These are phyloP conservation scores for Rynchops niger DNA, from an alignment of 2,113 vertebrate genomes.

Conservation along the genomic window DNA sequence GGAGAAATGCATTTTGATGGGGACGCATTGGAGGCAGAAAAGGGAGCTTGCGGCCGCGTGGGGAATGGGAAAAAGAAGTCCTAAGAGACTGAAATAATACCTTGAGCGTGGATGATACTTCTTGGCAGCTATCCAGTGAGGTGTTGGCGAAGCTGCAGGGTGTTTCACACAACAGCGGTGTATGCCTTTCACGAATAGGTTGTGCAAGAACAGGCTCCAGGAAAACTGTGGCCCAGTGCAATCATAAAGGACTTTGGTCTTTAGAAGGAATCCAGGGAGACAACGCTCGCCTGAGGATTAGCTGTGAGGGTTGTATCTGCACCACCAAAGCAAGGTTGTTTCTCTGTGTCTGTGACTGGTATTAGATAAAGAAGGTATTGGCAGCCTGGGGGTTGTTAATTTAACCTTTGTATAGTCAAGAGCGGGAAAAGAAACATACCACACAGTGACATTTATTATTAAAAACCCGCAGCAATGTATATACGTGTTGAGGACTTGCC, in stretches of 20 bases:
- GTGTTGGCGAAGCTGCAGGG: neutral
- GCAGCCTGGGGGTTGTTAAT: neutral
- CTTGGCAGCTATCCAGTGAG: no score
- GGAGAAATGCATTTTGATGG: neutral
- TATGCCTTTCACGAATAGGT: neutral
- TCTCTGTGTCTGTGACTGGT: neutral
- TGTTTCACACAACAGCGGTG: neutral
- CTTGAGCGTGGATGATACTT: neutral
- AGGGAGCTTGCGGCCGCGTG: neutral
- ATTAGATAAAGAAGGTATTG: neutral
- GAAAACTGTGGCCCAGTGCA: neutral
- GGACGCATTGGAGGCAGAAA: neutral
- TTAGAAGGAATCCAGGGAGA: neutral
- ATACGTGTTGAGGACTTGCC: neutral
- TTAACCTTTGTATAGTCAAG: neutral
- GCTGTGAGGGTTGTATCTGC: neutral
- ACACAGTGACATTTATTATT: neutral
- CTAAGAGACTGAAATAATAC: neutral
- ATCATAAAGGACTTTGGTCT: neutral
- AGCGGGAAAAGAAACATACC: neutral
- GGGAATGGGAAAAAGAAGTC: neutral
- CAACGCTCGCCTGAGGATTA: neutral
- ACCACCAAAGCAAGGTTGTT: neutral
- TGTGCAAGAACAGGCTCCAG: neutral
- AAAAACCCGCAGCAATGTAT: neutral